These are phyloP conservation scores for Drosophila pectinifera DNA, from an alignment of 1,140 invertebrate species.

Conservation along the genomic window DNA sequence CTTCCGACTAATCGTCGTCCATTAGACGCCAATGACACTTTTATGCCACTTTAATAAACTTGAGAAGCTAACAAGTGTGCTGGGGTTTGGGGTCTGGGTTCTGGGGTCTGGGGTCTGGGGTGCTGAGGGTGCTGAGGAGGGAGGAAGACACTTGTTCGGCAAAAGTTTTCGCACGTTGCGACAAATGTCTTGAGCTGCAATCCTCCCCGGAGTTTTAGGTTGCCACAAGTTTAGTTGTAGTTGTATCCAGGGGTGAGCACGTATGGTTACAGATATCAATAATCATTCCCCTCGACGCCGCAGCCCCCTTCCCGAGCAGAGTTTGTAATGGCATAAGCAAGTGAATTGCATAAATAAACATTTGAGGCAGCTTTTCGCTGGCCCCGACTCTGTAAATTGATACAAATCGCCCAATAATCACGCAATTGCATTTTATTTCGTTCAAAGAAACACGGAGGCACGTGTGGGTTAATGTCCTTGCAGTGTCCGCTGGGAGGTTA, in stretches of 20 bases:
- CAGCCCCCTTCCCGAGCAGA: background rate
- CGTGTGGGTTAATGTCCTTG: constrained; percentile 34
- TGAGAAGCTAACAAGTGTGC: constrained; percentile 54
- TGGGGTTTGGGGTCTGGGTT: background rate
- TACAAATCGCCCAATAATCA: constrained; percentile 84
- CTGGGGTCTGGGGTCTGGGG: constrained; percentile 5
- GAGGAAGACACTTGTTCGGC: constrained; percentile 44
- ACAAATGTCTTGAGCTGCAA: constrained; percentile 65
- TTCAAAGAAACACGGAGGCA: constrained; percentile 18
- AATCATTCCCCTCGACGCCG: constrained; percentile 15
- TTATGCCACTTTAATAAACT: constrained; percentile 84
- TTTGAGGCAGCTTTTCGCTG: constrained; percentile 8
- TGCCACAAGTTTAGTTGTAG: constrained; percentile 42
- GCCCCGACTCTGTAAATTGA: constrained; percentile 61
- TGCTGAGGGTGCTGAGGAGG: no score
- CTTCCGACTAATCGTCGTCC: constrained; percentile 69
- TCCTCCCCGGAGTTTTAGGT: constrained; percentile 29
- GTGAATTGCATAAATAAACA: constrained; percentile 77
- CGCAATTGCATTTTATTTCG: constrained; percentile 77
- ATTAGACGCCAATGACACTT: constrained; percentile 82
- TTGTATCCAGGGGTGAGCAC: background rate
- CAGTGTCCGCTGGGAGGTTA: constrained; percentile 9
- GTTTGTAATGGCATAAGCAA: constrained; percentile 50
- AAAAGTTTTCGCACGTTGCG: constrained; percentile 74
- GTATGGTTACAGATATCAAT: constrained; percentile 28